Evolutionary conservation across 2,113 vertebrate genomes (phyloP).

Genomic region (Crotalus tigris): DNA sequence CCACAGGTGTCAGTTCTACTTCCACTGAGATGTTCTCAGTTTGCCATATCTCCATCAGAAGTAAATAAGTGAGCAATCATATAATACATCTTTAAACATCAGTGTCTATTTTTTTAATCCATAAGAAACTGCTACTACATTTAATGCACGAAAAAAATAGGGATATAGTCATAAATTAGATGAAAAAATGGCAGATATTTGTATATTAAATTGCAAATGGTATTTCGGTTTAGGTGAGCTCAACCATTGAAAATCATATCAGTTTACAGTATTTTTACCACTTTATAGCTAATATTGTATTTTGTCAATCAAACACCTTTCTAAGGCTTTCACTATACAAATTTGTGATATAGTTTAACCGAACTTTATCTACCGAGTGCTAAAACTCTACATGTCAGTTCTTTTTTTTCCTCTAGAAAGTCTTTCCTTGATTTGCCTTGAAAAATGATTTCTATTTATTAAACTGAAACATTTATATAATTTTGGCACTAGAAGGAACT

Average conservation of each 20-base stretch:
- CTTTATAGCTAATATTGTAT: not conserved
- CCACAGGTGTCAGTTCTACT: too few species aligned
- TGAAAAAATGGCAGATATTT: not conserved
- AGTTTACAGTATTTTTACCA: constrained; percentile 22
- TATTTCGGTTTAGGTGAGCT: not conserved
- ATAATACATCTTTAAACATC: not conserved
- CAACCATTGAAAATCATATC: not conserved
- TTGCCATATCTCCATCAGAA: not conserved
- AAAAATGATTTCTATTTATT: constrained; percentile 52
- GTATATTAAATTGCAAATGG: not conserved
- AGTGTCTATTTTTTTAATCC: not conserved
- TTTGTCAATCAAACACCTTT: constrained; percentile 33
- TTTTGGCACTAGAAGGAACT: constrained; percentile 32
- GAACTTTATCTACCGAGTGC: not conserved
- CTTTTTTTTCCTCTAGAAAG: not conserved
- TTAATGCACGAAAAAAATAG: not conserved
- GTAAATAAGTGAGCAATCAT: not conserved
- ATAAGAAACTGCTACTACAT: not conserved
- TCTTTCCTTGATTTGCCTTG: constrained; percentile 39
- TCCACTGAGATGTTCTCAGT: too few species aligned
- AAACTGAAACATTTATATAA: constrained; percentile 49
- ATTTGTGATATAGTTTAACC: constrained; percentile 32
- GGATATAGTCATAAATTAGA: not conserved
- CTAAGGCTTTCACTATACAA: not conserved
- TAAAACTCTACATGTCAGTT: constrained; percentile 8